Evolutionary conservation across 2,888 invertebrate species (phyloP), one percentile per base, ranked within the genome.

Genomic region (Nomada fabriciana): DNA sequence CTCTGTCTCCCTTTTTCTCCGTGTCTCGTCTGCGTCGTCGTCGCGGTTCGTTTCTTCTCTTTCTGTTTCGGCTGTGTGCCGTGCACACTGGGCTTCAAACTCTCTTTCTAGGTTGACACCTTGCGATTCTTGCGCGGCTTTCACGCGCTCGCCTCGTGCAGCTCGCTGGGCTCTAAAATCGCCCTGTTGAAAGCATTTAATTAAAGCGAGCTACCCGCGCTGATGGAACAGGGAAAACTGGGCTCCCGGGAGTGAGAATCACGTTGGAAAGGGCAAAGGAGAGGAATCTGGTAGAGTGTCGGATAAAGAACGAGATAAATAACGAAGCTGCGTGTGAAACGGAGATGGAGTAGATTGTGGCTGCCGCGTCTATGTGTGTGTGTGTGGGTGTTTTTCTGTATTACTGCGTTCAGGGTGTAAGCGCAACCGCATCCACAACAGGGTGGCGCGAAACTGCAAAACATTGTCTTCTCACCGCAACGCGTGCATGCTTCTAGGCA

Each of bases 41-140:
- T 65, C 68, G 50, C 70, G 60, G 60, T 65, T 67, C 68, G 75
- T 73, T 59, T 83, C 69, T 75, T 43, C 60, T 61, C 75, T 52
- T 47, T 76, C 69, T 70, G 23, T 43, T 13, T 23, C 42, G 15
- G 29, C 43, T 80, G 72, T 67, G 76, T 80, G 77, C 65, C 67
- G 76, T 75, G 79, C 87, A 23, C 36, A 18, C 7, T 64, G 77
- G 63, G 84, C 83, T 84, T 87, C 71, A 82, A 84, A 84, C 80
- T 79, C 85, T 80, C 86, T 86, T 90, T 90, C 89, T 89, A 87
- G 88, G 84, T 85, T 88, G 88, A 91, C 91, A 88, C 91, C 89
- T 91, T 88, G 86, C 85, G 84, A 89, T 89, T 91, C 88, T 89
- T 85, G 83, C 80, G 59, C 29, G 23, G 80, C 86, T 84, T 89